phyloP scores from a whole-genome alignment of 2,797 vertebrate genomes.

The Melanogrammus aeglefinus region DNA sequence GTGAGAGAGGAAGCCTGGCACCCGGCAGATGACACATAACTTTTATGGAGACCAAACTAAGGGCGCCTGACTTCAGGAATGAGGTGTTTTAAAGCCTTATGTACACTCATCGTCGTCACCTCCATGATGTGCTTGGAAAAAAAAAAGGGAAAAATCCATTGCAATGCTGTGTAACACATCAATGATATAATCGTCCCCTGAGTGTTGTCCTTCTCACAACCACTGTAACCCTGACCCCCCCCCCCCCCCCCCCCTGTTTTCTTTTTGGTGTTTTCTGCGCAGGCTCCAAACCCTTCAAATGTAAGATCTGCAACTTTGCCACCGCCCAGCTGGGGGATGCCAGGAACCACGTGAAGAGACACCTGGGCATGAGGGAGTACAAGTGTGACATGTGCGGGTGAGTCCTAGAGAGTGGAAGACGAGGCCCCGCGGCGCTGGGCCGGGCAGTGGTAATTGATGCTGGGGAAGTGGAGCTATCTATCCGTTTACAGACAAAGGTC shows the following conservation, averaged over 20 bases:
- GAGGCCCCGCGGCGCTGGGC: not conserved
- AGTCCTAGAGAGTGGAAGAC: slow-evolving; percentile 67
- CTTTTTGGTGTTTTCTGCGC: slow-evolving; percentile 21
- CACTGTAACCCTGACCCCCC: slow-evolving; percentile 15
- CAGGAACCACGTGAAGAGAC: slow-evolving; percentile 98
- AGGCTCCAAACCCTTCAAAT: slow-evolving; percentile 99
- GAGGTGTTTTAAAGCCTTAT: slow-evolving; percentile 18
- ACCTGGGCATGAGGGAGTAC: slow-evolving; percentile 99
- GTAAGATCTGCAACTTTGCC: slow-evolving; percentile 98
- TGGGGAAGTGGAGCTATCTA: not conserved
- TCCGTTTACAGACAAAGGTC: not conserved
- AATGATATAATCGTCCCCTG: not conserved
- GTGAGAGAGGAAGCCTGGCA: slow-evolving; percentile 48
- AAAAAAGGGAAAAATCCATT: slow-evolving; percentile 27
- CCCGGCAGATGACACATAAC: slow-evolving; percentile 54
- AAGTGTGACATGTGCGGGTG: slow-evolving; percentile 99
- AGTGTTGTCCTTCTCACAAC: not conserved
- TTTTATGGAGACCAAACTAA: slow-evolving; percentile 48
- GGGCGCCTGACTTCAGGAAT: slow-evolving; percentile 37
- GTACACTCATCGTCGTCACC: slow-evolving; percentile 32
- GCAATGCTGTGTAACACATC: not conserved
- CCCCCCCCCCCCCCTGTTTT: slow-evolving; percentile 2
- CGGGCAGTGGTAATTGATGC: not conserved
- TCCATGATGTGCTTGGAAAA: slow-evolving; percentile 27
- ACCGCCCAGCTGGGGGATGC: slow-evolving; percentile 98